These are phyloP conservation scores for Blera fallax DNA, from an alignment of 2,888 invertebrate species.

Conservation along the genomic window DNA sequence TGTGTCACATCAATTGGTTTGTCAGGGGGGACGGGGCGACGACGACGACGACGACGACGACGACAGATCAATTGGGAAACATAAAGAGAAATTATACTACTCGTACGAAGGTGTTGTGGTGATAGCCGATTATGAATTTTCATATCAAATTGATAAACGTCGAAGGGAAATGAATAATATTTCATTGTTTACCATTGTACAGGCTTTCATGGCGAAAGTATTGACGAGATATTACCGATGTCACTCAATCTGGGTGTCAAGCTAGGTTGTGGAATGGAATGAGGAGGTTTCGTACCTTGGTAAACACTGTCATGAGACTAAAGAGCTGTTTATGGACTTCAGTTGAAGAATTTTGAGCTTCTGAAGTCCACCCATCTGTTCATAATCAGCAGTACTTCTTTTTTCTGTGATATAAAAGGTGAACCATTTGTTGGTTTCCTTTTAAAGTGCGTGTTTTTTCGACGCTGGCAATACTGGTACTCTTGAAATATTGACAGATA, in stretches of 20 bases:
- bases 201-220: not conserved
- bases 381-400: too few relatives aligned
- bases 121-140: slow-evolving; percentile 35
- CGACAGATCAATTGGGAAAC: slow-evolving; percentile 31
- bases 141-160: not conserved
- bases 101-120: slow-evolving; percentile 1
- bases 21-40: not conserved
- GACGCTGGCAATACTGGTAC: too few relatives aligned
- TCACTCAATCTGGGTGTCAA: not conserved
- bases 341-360: too few relatives aligned
- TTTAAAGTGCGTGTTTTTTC: too few relatives aligned
- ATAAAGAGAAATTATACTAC: slow-evolving; percentile 20
- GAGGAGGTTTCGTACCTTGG: too few relatives aligned
- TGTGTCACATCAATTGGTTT: slow-evolving; percentile 42
- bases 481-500: too few relatives aligned
- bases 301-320: too few relatives aligned
- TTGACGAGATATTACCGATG: not conserved
- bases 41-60: not conserved
- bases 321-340: too few relatives aligned
- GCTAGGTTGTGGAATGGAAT: not conserved
- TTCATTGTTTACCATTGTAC: not conserved
- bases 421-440: too few relatives aligned
- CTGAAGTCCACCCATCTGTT: too few relatives aligned
- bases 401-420: too few relatives aligned
- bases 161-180: not conserved